Base-by-base conservation (phyloP, 2,797 vertebrate species). In the Sarcophilus harrisii region DNA sequence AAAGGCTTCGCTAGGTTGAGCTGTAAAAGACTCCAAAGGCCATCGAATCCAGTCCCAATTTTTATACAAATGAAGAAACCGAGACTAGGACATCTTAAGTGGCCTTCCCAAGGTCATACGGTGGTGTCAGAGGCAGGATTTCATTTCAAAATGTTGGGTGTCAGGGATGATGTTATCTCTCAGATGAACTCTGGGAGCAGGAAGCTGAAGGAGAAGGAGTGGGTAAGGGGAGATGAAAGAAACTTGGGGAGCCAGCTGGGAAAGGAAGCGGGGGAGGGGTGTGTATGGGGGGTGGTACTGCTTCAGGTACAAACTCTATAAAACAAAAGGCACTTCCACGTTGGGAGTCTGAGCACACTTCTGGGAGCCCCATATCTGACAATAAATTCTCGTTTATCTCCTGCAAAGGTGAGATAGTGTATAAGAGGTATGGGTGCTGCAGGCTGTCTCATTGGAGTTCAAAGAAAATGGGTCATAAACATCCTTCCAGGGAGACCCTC, bases 381-480 rank as follows among this genome's bases (percentile, higher is more conserved):
- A 11, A n/a, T 21, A 38, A 81, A 21, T 54, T 89, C 24, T 57
- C 3, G 16, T 57, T 57, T 4, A 81, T 54, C 52, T 55, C 52
- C 62, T 45, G 45, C 29, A 91, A 38, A 90, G 45, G 3, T 24
- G 90, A 92, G 62, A 95, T 92, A 55, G 93, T 21, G 5, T 49
- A 12, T 2, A 1, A 10, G 55, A 52, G 62, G 52, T 14, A n/a
- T 57, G 95, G 93, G 58, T 81, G 90, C 59, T 49, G 54, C 54
- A 27, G 91, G 10, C n/a, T 21, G 60, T 93, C 24, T 32, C 57
- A 32, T 5, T 8, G 13, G 59, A 57, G 49, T 58, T 62, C n/a
- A 57, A 66, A 95, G 93, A 92, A 89, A 91, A 49, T 11, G 92
- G 49, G 49, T 73, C 57, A 1, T 73, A 60, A 45, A 58, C 95